Evolutionary conservation across 2,888 invertebrate species (phyloP), one percentile per base, ranked within the genome.

Genomic region (Andrena bicolor): DNA sequence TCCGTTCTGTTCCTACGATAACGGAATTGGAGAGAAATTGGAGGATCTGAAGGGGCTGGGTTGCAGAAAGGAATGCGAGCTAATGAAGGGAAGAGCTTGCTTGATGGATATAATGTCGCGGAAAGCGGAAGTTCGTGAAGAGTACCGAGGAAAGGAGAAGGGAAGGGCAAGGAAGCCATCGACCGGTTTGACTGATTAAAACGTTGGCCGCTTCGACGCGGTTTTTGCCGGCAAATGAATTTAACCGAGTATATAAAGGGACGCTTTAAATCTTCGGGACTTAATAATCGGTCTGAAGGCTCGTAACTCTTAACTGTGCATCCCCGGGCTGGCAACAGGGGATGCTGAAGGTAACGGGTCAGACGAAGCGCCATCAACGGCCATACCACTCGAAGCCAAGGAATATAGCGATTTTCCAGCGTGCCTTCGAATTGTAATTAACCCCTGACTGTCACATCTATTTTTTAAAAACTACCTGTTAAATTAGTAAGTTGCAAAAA

Each of bases 281-380:
- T 77, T 84, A 86, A 86, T 86, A 80, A 86, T 86, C 85, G 75
- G 83, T 76, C 68, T 64, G 80, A 63, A 66, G 76, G 65, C 75
- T 85, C 80, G 76, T 85, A 87, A 79, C 66, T 86, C 83, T 83
- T 64, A 32, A 26, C 70, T 30, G 77, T n/a, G 80, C 51, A 77
- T 70, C 60, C 65, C n/a, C 8, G 6, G 23, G 23, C 7, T 58
- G 64, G 28, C 16, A n/a, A 20, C 41, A 48, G 49, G 69, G 56
- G 65, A 71, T 66, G 70, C 51, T 66, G 65, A 51, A 64, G 56
- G 64, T 76, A 70, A 70, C 64, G 58, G 69, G 53, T 28, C 35
- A 68, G 78, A 23, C 35, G 28, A 16, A 61, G 56, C 65, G 61
- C 51, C 65, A 32, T 35, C n/a, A 30, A 63, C 16, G 10, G 68